Evolutionary conservation across 1,140 invertebrate species (phyloP).

Genomic region (Metopolophium dirhodum): DNA sequence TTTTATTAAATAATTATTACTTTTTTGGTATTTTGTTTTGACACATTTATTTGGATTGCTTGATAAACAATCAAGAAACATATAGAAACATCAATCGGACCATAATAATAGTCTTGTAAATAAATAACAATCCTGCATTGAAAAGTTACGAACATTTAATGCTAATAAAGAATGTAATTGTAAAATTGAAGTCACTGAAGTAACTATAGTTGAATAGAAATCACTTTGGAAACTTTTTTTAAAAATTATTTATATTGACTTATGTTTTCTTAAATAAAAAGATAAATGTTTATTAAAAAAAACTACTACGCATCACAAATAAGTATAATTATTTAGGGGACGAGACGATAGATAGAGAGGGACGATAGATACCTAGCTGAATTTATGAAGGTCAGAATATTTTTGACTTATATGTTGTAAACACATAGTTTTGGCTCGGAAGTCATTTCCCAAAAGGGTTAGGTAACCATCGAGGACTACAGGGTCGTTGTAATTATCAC

Average conservation of each 20-base stretch:
- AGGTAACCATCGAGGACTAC: slow-evolving; percentile 16
- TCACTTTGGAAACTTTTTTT: background rate
- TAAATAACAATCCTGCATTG: background rate
- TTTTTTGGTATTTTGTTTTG: background rate
- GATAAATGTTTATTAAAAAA: background rate
- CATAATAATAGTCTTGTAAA: background rate
- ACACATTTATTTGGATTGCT: background rate
- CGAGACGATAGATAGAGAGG: background rate
- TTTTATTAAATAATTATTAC: slow-evolving; percentile 17
- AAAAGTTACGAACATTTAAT: background rate
- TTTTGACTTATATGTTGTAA: slow-evolving; percentile 34
- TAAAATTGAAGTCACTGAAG: background rate
- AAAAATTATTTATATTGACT: background rate
- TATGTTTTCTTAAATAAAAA: background rate
- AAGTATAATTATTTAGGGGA: background rate
- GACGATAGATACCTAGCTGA: background rate
- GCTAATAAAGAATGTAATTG: background rate
- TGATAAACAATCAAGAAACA: background rate
- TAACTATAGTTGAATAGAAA: background rate
- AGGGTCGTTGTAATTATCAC: slow-evolving; percentile 41
- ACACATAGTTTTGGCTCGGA: slow-evolving; percentile 18
- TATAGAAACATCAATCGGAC: background rate
- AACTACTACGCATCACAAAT: background rate
- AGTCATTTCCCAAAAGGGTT: slow-evolving; percentile 47
- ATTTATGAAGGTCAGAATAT: slow-evolving; percentile 38